Percentiles rank a stretch among this genome's conserved stretches.
Evolutionary conservation across 2,797 vertebrate genomes (phyloP).

Genomic region (Rhinatrema bivittatum): DNA sequence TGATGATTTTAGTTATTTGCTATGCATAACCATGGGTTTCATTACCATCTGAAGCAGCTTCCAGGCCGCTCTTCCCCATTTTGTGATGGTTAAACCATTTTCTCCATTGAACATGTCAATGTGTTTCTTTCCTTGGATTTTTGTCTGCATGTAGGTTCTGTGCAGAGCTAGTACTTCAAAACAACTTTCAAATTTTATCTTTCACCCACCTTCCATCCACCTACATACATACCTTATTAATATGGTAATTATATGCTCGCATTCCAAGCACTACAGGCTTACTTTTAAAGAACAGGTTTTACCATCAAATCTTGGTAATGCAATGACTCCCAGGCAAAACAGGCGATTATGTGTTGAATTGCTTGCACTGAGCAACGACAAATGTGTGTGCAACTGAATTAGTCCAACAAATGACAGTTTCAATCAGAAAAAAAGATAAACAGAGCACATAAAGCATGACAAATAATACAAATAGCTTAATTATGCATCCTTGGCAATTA

Average conservation of each 20-base stretch:
- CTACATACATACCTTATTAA: slow-evolving; percentile 1
- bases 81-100: background rate
- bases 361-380: background rate
- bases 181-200: slow-evolving; percentile 15
- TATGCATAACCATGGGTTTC: too few relatives aligned
- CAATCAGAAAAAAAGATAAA: background rate
- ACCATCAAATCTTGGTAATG: slow-evolving; percentile 5
- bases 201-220: slow-evolving; percentile 8
- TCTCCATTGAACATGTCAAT: slow-evolving; percentile 11
- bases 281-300: slow-evolving; percentile 5
- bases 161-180: slow-evolving; percentile 8
- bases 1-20: too few relatives aligned
- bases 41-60: too few relatives aligned
- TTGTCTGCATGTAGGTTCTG: slow-evolving; percentile 4
- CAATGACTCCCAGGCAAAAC: slow-evolving; percentile 7
- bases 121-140: background rate
- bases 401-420: background rate
- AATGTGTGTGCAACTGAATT: background rate
- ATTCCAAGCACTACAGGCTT: slow-evolving; percentile 2
- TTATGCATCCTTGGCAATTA: too few relatives aligned
- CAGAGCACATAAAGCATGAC: background rate
- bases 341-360: background rate
- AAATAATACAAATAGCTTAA: too few relatives aligned
- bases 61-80: too few relatives aligned
- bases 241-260: slow-evolving; percentile 5